phyloP scores from a whole-genome alignment of 37 sponge, comb jelly and placozoan species.

The Hexactinellida sp. region DNA sequence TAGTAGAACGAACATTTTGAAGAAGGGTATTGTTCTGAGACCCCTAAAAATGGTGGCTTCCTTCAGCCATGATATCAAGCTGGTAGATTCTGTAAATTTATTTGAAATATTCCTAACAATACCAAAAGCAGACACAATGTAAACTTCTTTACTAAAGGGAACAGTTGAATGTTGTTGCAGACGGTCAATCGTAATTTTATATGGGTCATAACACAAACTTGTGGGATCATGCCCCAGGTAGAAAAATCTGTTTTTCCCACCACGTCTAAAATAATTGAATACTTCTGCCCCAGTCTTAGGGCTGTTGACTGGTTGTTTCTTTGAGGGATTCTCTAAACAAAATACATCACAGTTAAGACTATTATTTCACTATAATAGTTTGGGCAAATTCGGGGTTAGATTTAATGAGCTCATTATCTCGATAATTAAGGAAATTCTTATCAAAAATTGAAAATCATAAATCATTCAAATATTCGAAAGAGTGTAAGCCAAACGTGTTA shows the following conservation, averaged over 20 bases:
- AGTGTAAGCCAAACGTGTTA: too few relatives aligned
- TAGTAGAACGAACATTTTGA: slow-evolving; percentile 29
- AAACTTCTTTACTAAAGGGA: slow-evolving; percentile 36
- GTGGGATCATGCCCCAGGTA: slow-evolving; percentile 24
- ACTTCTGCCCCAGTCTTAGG: background rate
- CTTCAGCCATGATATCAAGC: slow-evolving; percentile 58
- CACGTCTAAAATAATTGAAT: background rate
- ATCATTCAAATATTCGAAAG: too few relatives aligned
- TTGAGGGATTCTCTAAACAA: background rate
- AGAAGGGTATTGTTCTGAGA: slow-evolving; percentile 36
- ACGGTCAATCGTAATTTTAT: slow-evolving; percentile 38
- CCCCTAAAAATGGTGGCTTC: slow-evolving; percentile 44
- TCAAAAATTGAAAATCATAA: too few relatives aligned
- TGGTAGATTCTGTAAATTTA: slow-evolving; percentile 32
- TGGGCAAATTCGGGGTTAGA: too few relatives aligned
- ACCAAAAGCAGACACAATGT: slow-evolving; percentile 65
- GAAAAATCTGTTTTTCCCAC: slow-evolving; percentile 16
- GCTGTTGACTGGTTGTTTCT: background rate
- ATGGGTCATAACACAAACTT: slow-evolving; percentile 36
- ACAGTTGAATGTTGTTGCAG: slow-evolving; percentile 20
- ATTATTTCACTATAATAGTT: too few relatives aligned
- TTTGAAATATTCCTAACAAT: slow-evolving; percentile 47
- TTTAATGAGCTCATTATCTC: too few relatives aligned
- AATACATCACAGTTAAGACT: background rate
- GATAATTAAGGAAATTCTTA: too few relatives aligned